Conservation (phyloP, 2,888 invertebrate species). For the Eristalis tenax region DNA sequence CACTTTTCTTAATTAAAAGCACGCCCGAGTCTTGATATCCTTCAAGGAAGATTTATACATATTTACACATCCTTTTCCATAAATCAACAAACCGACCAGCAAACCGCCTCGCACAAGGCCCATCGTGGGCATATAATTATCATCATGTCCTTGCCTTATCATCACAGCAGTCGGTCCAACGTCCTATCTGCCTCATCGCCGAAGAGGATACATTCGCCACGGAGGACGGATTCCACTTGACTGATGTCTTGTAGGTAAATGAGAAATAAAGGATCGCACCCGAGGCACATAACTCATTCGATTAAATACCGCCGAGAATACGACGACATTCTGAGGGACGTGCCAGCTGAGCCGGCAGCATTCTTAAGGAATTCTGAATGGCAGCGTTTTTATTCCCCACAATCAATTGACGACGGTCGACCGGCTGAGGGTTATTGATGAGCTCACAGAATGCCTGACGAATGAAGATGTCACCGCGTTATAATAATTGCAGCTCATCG, state of each 20-base stretch:
- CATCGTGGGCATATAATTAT: slow-evolving; percentile 42
- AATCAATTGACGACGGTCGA: slow-evolving; percentile 6
- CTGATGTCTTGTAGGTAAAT: slow-evolving; percentile 41
- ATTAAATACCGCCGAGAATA: slow-evolving; percentile 32
- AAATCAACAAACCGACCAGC: slow-evolving; percentile 46
- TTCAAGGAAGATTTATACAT: slow-evolving; percentile 52
- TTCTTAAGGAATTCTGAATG: background rate
- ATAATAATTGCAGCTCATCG: slow-evolving; percentile 55
- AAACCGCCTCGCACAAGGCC: background rate
- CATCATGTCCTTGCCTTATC: slow-evolving; percentile 37
- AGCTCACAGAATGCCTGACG: slow-evolving; percentile 41
- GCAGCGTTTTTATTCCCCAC: slow-evolving; percentile 1
- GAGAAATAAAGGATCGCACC: slow-evolving; percentile 44
- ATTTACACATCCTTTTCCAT: slow-evolving; percentile 57
- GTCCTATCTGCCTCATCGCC: background rate
- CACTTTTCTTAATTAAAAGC: slow-evolving; percentile 62
- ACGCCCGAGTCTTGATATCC: slow-evolving; percentile 35
- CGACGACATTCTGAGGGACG: background rate
- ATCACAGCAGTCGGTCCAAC: slow-evolving; percentile 4
- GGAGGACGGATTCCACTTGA: slow-evolving; percentile 10
- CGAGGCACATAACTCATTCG: slow-evolving; percentile 33
- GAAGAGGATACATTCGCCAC: background rate
- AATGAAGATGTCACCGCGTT: slow-evolving; percentile 52
- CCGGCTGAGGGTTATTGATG: slow-evolving; percentile 56
- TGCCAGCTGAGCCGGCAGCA: background rate